These are phyloP conservation scores for Cosmopolites sordidus DNA, from an alignment of 2,888 invertebrate genomes.

Conservation along the genomic window DNA sequence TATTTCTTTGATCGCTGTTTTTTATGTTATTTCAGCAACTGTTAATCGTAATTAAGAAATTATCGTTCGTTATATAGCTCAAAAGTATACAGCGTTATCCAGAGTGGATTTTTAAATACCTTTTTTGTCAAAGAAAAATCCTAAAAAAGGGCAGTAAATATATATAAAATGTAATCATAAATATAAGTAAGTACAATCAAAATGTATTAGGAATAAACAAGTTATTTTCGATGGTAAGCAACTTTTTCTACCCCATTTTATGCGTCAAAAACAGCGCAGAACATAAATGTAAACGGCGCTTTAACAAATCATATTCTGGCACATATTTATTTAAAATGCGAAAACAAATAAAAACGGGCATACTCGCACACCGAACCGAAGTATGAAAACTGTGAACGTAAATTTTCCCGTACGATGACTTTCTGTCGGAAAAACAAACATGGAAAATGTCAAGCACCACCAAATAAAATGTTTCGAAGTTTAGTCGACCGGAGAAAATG, in stretches of 20 bases:
- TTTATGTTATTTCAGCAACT: too few species aligned
- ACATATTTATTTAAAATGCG: slow-evolving; percentile 21
- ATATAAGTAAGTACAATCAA: too few species aligned
- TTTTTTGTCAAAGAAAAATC: too few species aligned
- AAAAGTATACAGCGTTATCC: too few species aligned
- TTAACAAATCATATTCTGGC: slow-evolving; percentile 17
- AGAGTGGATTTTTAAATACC: too few species aligned
- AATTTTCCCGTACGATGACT: slow-evolving; percentile 28
- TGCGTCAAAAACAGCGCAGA: slow-evolving; percentile 6
- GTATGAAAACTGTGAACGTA: slow-evolving; percentile 25
- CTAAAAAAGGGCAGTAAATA: too few species aligned
- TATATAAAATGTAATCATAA: too few species aligned
- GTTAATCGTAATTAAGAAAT: too few species aligned
- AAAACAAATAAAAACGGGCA: slow-evolving; percentile 18
- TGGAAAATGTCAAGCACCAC: slow-evolving; percentile 24
- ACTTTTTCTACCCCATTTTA: neutral
- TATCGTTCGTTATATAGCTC: too few species aligned
- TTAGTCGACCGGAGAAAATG: slow-evolving; percentile 26
- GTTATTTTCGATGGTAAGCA: too few species aligned
- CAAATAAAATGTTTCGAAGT: slow-evolving; percentile 30
- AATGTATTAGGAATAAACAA: too few species aligned
- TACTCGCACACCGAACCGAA: slow-evolving; percentile 16
- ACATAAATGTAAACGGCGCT: slow-evolving; percentile 10
- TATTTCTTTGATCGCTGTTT: too few species aligned
- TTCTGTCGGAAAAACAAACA: slow-evolving; percentile 30